Base-by-base conservation (phyloP, 2,113 vertebrate species). In the Ammodytes dubius region DNA sequence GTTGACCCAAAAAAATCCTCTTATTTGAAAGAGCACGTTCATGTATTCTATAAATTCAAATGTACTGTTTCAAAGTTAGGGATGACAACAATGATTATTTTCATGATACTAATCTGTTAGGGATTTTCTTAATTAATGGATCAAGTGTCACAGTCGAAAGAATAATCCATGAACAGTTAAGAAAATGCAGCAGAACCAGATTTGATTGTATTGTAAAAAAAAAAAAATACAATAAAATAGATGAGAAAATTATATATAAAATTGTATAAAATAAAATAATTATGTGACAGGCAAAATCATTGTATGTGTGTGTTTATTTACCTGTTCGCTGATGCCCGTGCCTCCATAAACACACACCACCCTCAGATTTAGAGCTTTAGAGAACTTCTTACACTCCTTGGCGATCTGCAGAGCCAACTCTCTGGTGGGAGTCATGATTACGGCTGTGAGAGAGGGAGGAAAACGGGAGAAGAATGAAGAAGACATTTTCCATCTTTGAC, bases 341-440 rank as follows among this genome's bases (percentile, higher is more conserved):
- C 98, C 98, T 88, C 98, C 98, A 76, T 99, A 99, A 70, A 99
- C 98, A 95, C 98, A 99, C 70, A 99, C 98, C 92, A 99, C 98
- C 80, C 97, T 90, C 86, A 99, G 96, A 0, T 95, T 96, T 89
- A 99, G 96, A 0, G 96, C 94, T 92, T 99, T 99, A 2, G 98
- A 99, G 94, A 99, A 99, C 87, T 99, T 99, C 96, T 99, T 99
- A 49, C 98, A 99, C 91, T 99, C 98, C 92, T 99, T 99, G 81
- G 98, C 99, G 87, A 99, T 99, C 81, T 99, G 98, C 90, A 99
- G 94, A 66, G 98, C 98, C 91, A 99, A 69, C 92, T 99, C 98
- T 49, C 98, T 96, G 65, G 98, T 99, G 0, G 98, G 98, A 42
- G 98, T 99, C 97, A 99, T 98, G 87, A 99, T 99, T 69, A 99